Evolutionary conservation across 2,113 vertebrate genomes (phyloP).

Genomic region (Phylloscopus trochilus): DNA sequence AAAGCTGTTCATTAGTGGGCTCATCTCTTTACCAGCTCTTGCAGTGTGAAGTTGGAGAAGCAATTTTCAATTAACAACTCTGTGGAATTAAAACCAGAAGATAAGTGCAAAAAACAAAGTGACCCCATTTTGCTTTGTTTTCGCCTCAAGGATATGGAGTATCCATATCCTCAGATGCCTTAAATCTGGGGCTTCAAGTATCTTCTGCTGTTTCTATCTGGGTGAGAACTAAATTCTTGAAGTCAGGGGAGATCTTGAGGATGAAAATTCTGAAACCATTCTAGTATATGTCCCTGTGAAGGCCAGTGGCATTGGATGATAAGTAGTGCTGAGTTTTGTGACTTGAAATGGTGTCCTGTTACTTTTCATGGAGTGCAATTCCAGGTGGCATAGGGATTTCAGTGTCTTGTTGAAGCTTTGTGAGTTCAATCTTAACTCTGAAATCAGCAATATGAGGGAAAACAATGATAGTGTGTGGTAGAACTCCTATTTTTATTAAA

Average conservation of each 20-base stretch:
- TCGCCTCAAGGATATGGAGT: neutral
- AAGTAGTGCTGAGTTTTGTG: neutral
- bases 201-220: neutral
- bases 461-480: neutral
- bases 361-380: neutral
- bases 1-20: neutral
- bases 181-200: neutral
- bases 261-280: neutral
- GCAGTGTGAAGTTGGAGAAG: neutral
- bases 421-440: neutral
- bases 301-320: neutral
- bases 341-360: neutral
- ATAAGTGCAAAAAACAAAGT: neutral
- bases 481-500: neutral
- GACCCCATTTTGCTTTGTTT: accelerated
- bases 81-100: neutral
- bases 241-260: neutral
- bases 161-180: neutral
- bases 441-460: neutral
- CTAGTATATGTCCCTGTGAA: neutral
- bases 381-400: neutral
- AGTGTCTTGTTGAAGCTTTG: neutral
- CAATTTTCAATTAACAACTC: accelerated
- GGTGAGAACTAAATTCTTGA: neutral
- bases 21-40: neutral